Evolutionary conservation across 2,888 invertebrate species (phyloP), one percentile per base, ranked within the genome.

Genomic region (Drosophila longiperda): DNA sequence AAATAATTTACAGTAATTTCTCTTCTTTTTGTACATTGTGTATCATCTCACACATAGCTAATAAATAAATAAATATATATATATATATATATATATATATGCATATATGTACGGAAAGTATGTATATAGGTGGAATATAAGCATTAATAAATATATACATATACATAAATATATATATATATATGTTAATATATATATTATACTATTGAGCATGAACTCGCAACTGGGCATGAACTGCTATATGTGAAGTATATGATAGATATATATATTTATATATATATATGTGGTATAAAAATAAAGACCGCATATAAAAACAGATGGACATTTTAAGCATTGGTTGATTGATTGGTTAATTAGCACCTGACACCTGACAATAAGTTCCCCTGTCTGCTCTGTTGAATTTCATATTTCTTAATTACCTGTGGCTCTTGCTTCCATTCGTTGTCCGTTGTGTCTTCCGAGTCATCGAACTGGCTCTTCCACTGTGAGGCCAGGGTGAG

Each of bases 381-480:
- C 32, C 29, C n/a, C 42, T 11, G 12, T 26, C 23, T 23, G 36
- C 50, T 12, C 15, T 40, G 20, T 32, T 32, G 8, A 48, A n/a
- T 32, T 45, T 8, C 34, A 12, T 57, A 9, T 9, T 26, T 26
- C 9, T 32, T 9, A 75, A 66, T 75, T 86, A 92, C 93, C 91
- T 92, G 94, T 82, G 95, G 95, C 85, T 98, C 98, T 78, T 97
- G 97, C 90, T 97, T 97, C 97, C 98, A 98, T 92, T 98, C 98
- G 92, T 98, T 98, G 92, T 98, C 98, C 0, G 97, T 97, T 55
- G 98, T 97, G 89, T 98, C 98, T 82, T 98, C 98, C 0, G 98
- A 98, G 92, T 98, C 98, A 89, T 98, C 98, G 92, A 98, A 98
- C 92, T 98, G 98, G 0, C 98, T 98, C 91, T 98, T 98, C 98